Base-by-base conservation (phyloP, 2,888 invertebrate genomes). In the Micoletzkya japonica region DNA sequence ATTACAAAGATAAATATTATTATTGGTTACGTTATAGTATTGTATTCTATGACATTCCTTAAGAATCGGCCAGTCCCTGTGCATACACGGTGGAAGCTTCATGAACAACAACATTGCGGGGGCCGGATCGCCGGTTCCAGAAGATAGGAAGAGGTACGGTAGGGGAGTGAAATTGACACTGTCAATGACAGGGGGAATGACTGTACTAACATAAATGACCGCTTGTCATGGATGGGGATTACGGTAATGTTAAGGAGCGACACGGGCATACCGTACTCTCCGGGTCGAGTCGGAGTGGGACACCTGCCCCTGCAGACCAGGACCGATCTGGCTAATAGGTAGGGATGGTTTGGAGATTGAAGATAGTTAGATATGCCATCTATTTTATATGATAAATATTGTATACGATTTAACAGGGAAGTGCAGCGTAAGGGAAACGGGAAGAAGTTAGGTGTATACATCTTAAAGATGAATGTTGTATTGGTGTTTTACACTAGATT, bases 271-370 rank as follows among this genome's bases (percentile, higher is more conserved):
- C 69, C 69, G 59, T 69, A 74, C 57, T 75, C 76, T 14, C 75
- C 77, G 1, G 77, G 76, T 10, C 89, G 56, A 88, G 87, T 90
- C 70, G 90, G 90, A 28, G 88, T 90, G 14, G 87, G 88, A 70
- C 90, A 90, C 85, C 85, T 90, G n/a, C 89, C 90, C 26, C 88
- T 90, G 20, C 90, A 90, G 24, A 88, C 89, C 49, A 87, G 90
- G 74, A 90, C 90, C n/a, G 90, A 90, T 80, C 87, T 90, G 76
- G 90, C 90, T 26, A 90, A 90, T 85, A 90, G 89, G 89, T 89
- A 36, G 14, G 70, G n/a, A n/a, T n/a, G n/a, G n/a, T n/a, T n/a
- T n/a, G n/a, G 49, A n/a, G n/a, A n/a, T n/a, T n/a, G n/a, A n/a
- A n/a, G n/a, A n/a, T n/a, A n/a, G n/a, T n/a, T n/a, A n/a, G n/a